Base-by-base conservation (phyloP, 1,140 invertebrate genomes). In the Caenorhabditis remanei region DNA sequence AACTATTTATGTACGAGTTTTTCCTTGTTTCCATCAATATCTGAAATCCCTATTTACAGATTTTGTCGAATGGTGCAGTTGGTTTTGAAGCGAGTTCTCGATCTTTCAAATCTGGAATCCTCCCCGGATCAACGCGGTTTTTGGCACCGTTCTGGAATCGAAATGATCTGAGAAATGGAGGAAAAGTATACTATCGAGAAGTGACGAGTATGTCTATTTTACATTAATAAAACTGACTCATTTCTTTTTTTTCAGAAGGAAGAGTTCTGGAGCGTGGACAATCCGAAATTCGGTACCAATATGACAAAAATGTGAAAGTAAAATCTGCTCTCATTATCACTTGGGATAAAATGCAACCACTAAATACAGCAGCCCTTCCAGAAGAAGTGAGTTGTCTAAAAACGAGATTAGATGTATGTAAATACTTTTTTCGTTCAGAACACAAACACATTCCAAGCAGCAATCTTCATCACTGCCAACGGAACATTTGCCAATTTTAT, bases 401-500 rank as follows among this genome's bases (percentile, higher is more conserved):
- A 32, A 32, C n/a, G 16, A 16, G 3, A 2, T 50, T 19, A 1
- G 79, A 14, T 32, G 14, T 32, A 6, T 19, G 14, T 32, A 21
- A 79, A 53, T 16, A 32, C 19, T 56, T 53, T 88, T 19, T 13
- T 41, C 46, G 79, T 90, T 46, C 48, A 92, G 90, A 92, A 93
- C 83, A 91, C 92, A 4, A 92, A 92, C 82, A 92, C 90, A 24
- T 92, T 92, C 89, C 91, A 92, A 93, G 90, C 90, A 21, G 91
- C 91, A 32, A 87, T 92, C 19, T 93, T 92, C 88, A 85, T 90
- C 40, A 92, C 91, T 75, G 86, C 75, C 21, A 92, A 92, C 56
- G 91, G 92, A 16, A 91, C 91, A 9, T 92, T 89, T 87, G 91
- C 91, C 48, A 92, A 92, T 56, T 92, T 93, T 87, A 93, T 92